phyloP scores from a whole-genome alignment of 2,113 vertebrate species.

The Entelurus aequoreus region DNA sequence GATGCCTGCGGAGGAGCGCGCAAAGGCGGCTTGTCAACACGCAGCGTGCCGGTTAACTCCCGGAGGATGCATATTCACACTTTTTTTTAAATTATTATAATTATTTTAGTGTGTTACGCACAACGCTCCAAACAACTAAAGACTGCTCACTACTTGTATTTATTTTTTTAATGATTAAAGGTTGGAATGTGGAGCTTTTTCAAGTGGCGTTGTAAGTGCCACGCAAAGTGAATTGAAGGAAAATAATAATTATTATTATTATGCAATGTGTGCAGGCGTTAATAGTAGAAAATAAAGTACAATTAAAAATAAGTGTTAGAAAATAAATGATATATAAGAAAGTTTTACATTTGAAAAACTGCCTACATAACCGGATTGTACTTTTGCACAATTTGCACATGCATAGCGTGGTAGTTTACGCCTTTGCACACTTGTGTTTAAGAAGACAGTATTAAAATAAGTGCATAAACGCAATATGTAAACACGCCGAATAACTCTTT shows the following conservation, averaged over 20 bases:
- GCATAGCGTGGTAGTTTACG: too few species aligned
- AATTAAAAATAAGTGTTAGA: background rate
- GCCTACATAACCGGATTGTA: too few species aligned
- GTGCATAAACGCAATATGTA: background rate
- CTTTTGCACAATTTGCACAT: too few species aligned
- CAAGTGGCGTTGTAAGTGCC: too few species aligned
- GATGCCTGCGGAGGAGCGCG: slow-evolving; percentile 85
- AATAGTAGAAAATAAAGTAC: background rate
- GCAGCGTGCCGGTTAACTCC: slow-evolving; percentile 18
- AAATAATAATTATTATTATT: background rate
- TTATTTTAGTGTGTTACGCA: background rate
- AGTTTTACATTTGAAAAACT: too few species aligned
- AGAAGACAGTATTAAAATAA: too few species aligned
- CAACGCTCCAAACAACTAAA: background rate
- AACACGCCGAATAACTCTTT: background rate
- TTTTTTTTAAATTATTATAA: background rate
- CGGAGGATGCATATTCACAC: background rate
- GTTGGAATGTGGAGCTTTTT: too few species aligned
- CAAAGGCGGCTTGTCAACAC: slow-evolving; percentile 59
- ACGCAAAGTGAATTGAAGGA: background rate
- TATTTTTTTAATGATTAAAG: too few species aligned
- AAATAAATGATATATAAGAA: background rate
- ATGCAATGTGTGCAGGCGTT: background rate
- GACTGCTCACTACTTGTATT: too few species aligned
- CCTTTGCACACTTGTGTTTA: too few species aligned